Base-by-base conservation (phyloP, 2,888 invertebrate genomes). In the Synergus itoensis region DNA sequence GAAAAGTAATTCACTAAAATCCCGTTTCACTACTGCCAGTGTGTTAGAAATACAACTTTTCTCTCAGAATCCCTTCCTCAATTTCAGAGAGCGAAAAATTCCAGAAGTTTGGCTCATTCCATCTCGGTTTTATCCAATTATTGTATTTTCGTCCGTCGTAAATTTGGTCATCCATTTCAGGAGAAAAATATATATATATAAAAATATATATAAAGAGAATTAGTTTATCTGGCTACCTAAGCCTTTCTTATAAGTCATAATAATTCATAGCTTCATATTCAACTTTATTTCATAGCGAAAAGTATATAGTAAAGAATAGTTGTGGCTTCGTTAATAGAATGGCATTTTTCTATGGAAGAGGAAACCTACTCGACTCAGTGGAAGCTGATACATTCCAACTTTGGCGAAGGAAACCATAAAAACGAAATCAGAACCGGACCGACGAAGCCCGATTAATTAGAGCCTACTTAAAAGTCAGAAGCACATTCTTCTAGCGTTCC, bases 91-190 rank as follows among this genome's bases (percentile, higher is more conserved):
- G 36, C 11, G 48, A 57, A 73, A 73, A 73, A 28, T 36, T 73
- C 28, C n/a, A 18, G 53, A 73, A 73, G 53, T 73, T 73, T 73
- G 18, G 53, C 48, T 73, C 45, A 73, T 57, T 73, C 48, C 48
- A 73, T 73, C 53, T 73, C 36, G n/a, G 53, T 53, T 73, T 73
- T 73, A 73, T 73, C 73, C 73, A 73, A 73, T 73, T 73, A 73
- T 53, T 73, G 73, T 73, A 73, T 53, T 73, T 73, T 73, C 36
- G 53, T 73, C 28, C 73, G 48, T 73, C 53, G 36, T 53, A 53
- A 8, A 53, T 67, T 67, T 67, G 16, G 28, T 45, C 45, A 67
- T 67, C 67, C 28, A 67, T 67, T 67, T 67, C 67, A 18, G n/a
- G 48, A 69, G 16, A 69, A 48, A 43, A 67, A 43, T 1, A 48